Evolutionary conservation across 2,113 vertebrate genomes (phyloP), one percentile per base, ranked within the genome.

Genomic region (Otolemur garnettii): DNA sequence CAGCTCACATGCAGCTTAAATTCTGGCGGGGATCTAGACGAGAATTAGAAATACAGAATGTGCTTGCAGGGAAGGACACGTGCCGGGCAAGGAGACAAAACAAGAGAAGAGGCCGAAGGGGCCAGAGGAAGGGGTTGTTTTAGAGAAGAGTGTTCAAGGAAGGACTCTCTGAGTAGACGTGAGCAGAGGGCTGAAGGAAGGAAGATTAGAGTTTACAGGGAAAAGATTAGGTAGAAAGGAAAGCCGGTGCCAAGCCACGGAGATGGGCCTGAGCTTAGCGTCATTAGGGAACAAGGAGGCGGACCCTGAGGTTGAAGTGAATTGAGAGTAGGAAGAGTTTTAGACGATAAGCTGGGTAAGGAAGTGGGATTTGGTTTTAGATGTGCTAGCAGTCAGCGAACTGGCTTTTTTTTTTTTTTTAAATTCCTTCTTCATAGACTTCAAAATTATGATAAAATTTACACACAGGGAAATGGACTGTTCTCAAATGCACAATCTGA

Each of bases 261-360:
- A 50, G 30, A 30, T 57, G 78, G 78, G 55, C 28, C 50, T 28
- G 64, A 28, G 57, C 71, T 59, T n/a, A 26, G 69, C 0, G 0
- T 7, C 6, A 7, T 42, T 28, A 28, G n/a, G 72, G 38, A 33
- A 62, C 33, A 30, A 2, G 2, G 0, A 69, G 53, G 35, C 42
- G 8, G 42, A 24, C 38, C 3, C n/a, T 2, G 42, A 35, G 79
- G 33, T 82, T 33, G 59, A 9, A 50, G 50, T 19, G 12, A n/a
- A 21, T 5, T 24, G 72, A 33, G 12, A 30, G 33, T 18, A n/a
- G 38, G 8, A 18, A 53, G 64, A 6, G 8, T 1, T 19, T 12
- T 0, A 1, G 24, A 18, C 4, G 35, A 24, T 22, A 0, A 33
- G 50, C 66, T 22, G 3, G 9, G 38, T 28, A 14, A 55, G 35